A percentile compares a stretch with the other conserved stretches of the same genome.
phyloP scores from a whole-genome alignment of 2,113 vertebrate genomes.

The Cyphotilapia sp. region DNA sequence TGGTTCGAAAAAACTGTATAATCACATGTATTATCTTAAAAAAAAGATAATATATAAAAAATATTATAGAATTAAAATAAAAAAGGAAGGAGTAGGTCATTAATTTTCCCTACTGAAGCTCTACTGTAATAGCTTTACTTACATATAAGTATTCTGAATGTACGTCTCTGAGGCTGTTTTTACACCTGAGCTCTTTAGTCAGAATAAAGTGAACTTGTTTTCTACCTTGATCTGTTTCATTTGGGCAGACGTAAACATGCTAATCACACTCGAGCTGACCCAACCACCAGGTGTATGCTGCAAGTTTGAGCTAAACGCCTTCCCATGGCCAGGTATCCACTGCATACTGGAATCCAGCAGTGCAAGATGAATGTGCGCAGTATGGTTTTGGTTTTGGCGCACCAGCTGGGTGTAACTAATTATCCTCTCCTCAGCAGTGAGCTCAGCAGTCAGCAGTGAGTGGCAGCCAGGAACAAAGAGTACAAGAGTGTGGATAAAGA shows the following conservation, averaged over 20 bases:
- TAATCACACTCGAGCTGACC: not conserved
- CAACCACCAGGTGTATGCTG: not conserved
- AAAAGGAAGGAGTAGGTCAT: not conserved
- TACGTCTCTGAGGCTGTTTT: not conserved
- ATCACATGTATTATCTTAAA: not conserved
- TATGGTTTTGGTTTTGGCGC: not conserved
- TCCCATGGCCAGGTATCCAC: not conserved
- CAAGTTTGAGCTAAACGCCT: not conserved
- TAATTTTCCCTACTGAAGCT: not conserved
- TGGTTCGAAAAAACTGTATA: not conserved
- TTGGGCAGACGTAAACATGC: not conserved
- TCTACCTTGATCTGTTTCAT: not conserved
- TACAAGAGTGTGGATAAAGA: not conserved
- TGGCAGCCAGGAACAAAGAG: not conserved
- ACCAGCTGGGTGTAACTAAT: not conserved
- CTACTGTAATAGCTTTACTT: not conserved
- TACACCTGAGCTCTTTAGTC: not conserved
- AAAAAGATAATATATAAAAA: not conserved
- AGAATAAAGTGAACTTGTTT: not conserved
- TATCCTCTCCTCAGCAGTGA: not conserved
- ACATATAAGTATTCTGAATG: not conserved
- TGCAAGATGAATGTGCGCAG: not conserved
- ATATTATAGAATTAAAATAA: not conserved
- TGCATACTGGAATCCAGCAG: not conserved
- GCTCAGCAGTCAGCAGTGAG: not conserved